Percentiles rank a stretch among this genome's conserved stretches.
phyloP scores from a whole-genome alignment of 2,888 invertebrate genomes.

The Miltochrista miniata region DNA sequence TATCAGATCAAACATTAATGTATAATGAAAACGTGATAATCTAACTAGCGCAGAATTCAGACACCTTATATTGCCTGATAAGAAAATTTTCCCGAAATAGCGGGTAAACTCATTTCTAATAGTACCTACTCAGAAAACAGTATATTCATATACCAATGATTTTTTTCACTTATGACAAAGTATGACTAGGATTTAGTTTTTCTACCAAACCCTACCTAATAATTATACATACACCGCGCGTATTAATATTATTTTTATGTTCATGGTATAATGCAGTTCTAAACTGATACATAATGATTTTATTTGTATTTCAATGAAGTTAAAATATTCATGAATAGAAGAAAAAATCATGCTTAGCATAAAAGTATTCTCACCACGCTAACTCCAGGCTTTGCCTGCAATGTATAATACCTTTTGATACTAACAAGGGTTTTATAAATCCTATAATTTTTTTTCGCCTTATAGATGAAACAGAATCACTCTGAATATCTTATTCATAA shows the following conservation, averaged over 20 bases:
- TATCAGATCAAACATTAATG: neutral
- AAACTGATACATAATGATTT: neutral
- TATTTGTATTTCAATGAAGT: neutral
- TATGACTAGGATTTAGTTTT: too few species aligned
- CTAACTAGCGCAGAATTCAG: neutral
- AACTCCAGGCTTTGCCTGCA: slow-evolving; percentile 72
- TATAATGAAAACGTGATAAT: neutral
- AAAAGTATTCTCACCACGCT: slow-evolving; percentile 74
- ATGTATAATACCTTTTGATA: slow-evolving; percentile 63
- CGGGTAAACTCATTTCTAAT: too few species aligned
- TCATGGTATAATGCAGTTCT: neutral
- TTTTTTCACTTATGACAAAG: too few species aligned
- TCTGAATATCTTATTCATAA: too few species aligned
- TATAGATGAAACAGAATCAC: neutral
- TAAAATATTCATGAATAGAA: slow-evolving; percentile 21
- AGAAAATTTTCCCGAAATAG: too few species aligned
- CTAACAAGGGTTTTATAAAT: slow-evolving; percentile 25
- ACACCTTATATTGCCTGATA: too few species aligned
- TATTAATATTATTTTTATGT: too few species aligned
- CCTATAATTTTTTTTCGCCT: slow-evolving; percentile 28
- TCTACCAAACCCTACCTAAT: too few species aligned
- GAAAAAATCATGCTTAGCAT: slow-evolving; percentile 64
- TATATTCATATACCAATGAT: too few species aligned
- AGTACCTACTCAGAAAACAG: too few species aligned
- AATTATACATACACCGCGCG: too few species aligned